Percentiles rank a stretch among this genome's conserved stretches.
These are phyloP conservation scores for Lagocephalus sceleratus DNA, from an alignment of 2,797 vertebrate species.

Conservation along the genomic window DNA sequence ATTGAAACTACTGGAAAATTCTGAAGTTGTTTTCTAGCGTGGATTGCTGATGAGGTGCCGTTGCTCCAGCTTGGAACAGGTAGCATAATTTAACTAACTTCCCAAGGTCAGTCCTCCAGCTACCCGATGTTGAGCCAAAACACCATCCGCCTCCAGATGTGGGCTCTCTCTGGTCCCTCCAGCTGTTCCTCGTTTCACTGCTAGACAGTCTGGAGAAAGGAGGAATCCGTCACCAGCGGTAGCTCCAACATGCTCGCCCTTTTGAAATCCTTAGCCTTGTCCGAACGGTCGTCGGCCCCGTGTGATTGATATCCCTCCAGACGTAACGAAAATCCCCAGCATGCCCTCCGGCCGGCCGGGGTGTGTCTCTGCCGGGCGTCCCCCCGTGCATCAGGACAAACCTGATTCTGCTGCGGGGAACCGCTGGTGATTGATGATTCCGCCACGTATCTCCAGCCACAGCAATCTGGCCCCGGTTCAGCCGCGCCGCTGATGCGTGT, in stretches of 20 bases:
- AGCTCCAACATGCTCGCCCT: constrained; percentile 35
- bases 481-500: constrained; percentile 27
- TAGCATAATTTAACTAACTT: too few relatives aligned
- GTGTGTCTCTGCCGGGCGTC: constrained; percentile 39
- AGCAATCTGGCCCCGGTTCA: constrained; percentile 53
- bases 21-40: too few relatives aligned
- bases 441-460: constrained; percentile 52
- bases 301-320: constrained; percentile 49
- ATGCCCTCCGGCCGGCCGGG: constrained; percentile 24
- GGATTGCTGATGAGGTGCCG: too few relatives aligned
- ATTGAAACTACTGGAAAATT: constrained; percentile 16
- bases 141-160: constrained; percentile 18
- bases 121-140: constrained; percentile 20
- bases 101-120: too few relatives aligned
- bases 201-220: constrained; percentile 28
- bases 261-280: constrained; percentile 19
- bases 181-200: constrained; percentile 49
- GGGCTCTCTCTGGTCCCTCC: constrained; percentile 29
- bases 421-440: constrained; percentile 72
- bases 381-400: constrained; percentile 62
- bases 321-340: constrained; percentile 36
- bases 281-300: constrained; percentile 55
- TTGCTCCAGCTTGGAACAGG: too few relatives aligned
- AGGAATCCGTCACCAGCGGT: constrained; percentile 45
- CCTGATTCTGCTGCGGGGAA: constrained; percentile 74